Evolutionary conservation across 2,888 invertebrate species (phyloP).

Genomic region (Clivina fossor): DNA sequence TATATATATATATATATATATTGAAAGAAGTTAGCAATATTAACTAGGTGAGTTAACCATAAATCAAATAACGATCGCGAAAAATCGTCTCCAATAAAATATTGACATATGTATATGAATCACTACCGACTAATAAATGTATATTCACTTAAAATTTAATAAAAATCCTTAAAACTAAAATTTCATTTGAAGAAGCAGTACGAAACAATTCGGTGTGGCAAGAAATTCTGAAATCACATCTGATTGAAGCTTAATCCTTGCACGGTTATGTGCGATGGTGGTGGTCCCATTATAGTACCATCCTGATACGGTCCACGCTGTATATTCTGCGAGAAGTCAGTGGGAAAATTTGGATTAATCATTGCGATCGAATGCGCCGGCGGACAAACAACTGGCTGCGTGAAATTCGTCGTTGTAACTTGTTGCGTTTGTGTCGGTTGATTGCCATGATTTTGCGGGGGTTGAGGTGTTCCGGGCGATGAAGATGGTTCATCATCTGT

Average conservation of each 20-base stretch:
- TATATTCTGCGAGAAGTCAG: slow-evolving; percentile 65
- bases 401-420: slow-evolving; percentile 46
- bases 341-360: slow-evolving; percentile 64
- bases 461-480: slow-evolving; percentile 3
- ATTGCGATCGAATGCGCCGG: slow-evolving; percentile 67
- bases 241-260: slow-evolving; percentile 77
- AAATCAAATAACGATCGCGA: too few relatives aligned
- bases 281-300: slow-evolving; percentile 45
- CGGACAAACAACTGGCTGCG: slow-evolving; percentile 59
- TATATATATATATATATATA: too few relatives aligned
- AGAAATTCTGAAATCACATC: slow-evolving; percentile 65
- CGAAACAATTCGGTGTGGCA: too few relatives aligned
- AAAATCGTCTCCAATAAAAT: slow-evolving; percentile 11
- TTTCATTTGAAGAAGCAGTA: too few relatives aligned
- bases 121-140: too few relatives aligned
- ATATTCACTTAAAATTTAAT: too few relatives aligned
- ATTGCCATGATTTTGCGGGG: slow-evolving; percentile 1
- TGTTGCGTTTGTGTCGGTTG: slow-evolving; percentile 36
- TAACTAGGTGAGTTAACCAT: too few relatives aligned
- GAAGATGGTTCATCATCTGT: slow-evolving; percentile 53
- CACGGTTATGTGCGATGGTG: slow-evolving; percentile 67
- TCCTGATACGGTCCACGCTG: slow-evolving; percentile 54
- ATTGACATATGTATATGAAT: slow-evolving; percentile 9
- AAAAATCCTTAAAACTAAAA: too few relatives aligned
- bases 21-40: too few relatives aligned